These are phyloP conservation scores for Callyntrura sp. DNA, from an alignment of 2,888 invertebrate genomes.

Conservation along the genomic window DNA sequence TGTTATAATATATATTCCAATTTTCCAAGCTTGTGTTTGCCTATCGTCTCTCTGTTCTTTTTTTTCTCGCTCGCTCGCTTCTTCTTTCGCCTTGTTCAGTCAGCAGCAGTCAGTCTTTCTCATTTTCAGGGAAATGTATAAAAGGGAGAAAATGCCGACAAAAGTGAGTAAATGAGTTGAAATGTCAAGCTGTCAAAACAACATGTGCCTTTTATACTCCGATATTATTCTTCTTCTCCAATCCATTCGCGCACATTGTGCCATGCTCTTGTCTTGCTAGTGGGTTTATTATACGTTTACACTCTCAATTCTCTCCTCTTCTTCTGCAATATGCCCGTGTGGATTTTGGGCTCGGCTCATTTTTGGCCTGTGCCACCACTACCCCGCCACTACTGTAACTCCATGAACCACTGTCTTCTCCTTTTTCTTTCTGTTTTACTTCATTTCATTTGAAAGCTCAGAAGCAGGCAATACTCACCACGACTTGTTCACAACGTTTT, in stretches of 20 bases:
- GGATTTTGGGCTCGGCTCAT: conserved; percentile 52
- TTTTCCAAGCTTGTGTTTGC: neutral
- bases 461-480: conserved; percentile 19
- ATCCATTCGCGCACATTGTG: conserved; percentile 45
- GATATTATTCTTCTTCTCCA: conserved; percentile 69
- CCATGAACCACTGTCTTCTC: conserved; percentile 1
- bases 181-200: conserved; percentile 78
- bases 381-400: conserved; percentile 3
- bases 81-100: conserved; percentile 35
- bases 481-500: conserved; percentile 55
- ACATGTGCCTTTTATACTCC: conserved; percentile 75
- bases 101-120: conserved; percentile 50
- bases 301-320: conserved; percentile 43
- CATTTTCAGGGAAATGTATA: conserved; percentile 61
- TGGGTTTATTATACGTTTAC: neutral
- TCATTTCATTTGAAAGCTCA: conserved; percentile 64
- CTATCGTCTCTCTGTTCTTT: no score
- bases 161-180: conserved; percentile 77
- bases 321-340: conserved; percentile 25
- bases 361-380: conserved; percentile 73
- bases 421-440: conserved; percentile 64
- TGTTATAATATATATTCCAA: conserved; percentile 57
- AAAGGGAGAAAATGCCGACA: conserved; percentile 70
- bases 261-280: neutral
- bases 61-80: neutral